Evolutionary conservation across 2,888 invertebrate genomes (phyloP).

Genomic region (Ornithoptera alexandrae): DNA sequence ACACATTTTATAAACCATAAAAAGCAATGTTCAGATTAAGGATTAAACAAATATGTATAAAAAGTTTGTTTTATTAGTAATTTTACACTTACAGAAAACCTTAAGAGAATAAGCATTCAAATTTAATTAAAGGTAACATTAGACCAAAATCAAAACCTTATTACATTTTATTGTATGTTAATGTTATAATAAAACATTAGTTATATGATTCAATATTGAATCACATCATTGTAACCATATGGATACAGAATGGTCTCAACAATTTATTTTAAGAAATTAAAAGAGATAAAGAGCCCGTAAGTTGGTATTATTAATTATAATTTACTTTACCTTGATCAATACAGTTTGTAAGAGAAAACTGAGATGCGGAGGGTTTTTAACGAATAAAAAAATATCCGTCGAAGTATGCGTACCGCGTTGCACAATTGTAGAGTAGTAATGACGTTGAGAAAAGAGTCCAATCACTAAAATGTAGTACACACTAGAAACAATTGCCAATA

Average conservation of each 20-base stretch:
- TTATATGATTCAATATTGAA: background rate
- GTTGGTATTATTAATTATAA: too few relatives aligned
- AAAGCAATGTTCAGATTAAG: too few relatives aligned
- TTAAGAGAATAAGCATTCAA: too few relatives aligned
- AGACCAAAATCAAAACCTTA: too few relatives aligned
- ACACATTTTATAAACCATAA: too few relatives aligned
- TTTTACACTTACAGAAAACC: too few relatives aligned
- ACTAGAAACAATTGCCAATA: background rate
- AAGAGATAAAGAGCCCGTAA: background rate
- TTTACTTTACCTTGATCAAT: background rate
- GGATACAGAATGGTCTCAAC: background rate
- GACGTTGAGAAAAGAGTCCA: background rate
- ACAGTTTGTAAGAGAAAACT: background rate
- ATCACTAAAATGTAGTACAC: background rate
- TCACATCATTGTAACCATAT: conserved; percentile 14
- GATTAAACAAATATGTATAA: too few relatives aligned
- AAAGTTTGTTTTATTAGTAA: too few relatives aligned
- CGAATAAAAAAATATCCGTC: background rate
- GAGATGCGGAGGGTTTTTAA: background rate
- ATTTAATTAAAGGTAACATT: too few relatives aligned
- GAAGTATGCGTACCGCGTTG: background rate
- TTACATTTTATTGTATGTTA: too few relatives aligned
- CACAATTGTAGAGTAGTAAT: background rate
- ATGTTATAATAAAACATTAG: too few relatives aligned
- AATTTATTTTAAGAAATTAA: background rate